Base-by-base conservation (phyloP, 2,113 vertebrate species). In the Xenopus borealis region DNA sequence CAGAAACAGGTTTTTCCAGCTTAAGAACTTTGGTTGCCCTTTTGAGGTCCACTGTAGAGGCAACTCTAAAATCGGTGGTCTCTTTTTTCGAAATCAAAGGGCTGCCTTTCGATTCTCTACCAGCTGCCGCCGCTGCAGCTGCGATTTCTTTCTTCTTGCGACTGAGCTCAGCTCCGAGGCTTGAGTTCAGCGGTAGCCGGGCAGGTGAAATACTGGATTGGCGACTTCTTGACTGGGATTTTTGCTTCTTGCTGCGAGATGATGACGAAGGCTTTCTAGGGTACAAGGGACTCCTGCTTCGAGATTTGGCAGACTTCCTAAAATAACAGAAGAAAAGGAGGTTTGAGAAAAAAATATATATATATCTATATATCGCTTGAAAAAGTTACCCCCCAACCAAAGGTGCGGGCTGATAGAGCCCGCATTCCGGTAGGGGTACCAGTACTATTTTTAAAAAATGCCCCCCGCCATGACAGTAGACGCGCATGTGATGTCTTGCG, bases 81-180 rank as follows among this genome's bases (percentile, higher is more conserved):
- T 83, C 82, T 12, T 91, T 91, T 13, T 88, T 75, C 10, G 86
- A 80, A 81, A 86, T 71, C 71, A 91, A 67, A 6, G 89, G 89
- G 0, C 90, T 91, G 76, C 87, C 89, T 57, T 86, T 91, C 0
- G 88, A 86, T 47, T 91, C 89, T n/a, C 91, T 91, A 8, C 88
- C 87, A 63, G 94, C 93, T 0, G 95, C 96, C 0, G 96, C 95
- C 0, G 94, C 94, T 0, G 95, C 95, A 0, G 95, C 94, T 40
- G 94, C 95, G 2, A 95, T 90, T 67, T 98, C 96, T 83, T 96
- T 98, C 79, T 98, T 98, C 80, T 92, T 94, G 58, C 96, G 92
- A 78, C 89, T 99, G 62, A 98, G 93, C 83, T 99, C 96, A 2
- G 96, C 96, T 17, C 97, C 97, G 7, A 98, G 88, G 69, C 96